Conservation (phyloP, 2,888 invertebrate genomes). For the Callinectes sapidus region DNA sequence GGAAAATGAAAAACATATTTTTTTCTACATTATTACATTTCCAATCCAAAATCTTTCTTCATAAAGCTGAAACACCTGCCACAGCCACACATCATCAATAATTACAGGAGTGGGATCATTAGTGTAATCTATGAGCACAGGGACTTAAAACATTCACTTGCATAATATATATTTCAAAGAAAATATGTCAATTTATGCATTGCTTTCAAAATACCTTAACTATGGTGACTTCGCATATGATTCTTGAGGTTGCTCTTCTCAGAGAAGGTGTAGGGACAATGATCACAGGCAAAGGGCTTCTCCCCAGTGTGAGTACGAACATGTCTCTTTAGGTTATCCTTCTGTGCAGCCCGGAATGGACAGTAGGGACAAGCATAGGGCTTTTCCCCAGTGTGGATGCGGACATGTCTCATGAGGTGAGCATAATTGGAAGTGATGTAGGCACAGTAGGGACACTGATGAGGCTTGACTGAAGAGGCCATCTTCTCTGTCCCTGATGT, state of each 20-base stretch:
- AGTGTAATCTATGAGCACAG: neutral
- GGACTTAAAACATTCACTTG: neutral
- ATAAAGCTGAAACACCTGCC: neutral
- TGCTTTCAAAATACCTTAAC: slow-evolving; percentile 52
- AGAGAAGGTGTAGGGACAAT: slow-evolving; percentile 61
- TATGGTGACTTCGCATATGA: slow-evolving; percentile 63
- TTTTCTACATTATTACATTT: neutral
- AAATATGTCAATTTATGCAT: neutral
- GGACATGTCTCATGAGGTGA: slow-evolving; percentile 63
- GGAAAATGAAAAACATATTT: neutral
- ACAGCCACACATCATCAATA: neutral
- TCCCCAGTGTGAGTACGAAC: slow-evolving; percentile 69
- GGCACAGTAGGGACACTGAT: slow-evolving; percentile 60
- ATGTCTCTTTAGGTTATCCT: slow-evolving; percentile 69
- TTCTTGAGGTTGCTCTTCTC: slow-evolving; percentile 63
- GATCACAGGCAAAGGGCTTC: slow-evolving; percentile 68
- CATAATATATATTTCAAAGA: slow-evolving; percentile 2
- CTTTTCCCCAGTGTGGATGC: slow-evolving; percentile 72
- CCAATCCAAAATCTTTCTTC: neutral
- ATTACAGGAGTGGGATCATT: neutral
- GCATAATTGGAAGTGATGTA: slow-evolving; percentile 61
- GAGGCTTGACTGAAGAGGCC: slow-evolving; percentile 40
- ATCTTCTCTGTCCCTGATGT: slow-evolving; percentile 38
- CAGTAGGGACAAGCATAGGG: slow-evolving; percentile 69
- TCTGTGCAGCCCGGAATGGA: slow-evolving; percentile 69